phyloP scores from a whole-genome alignment of 2,888 invertebrate species.

The Brenthis daphne region DNA sequence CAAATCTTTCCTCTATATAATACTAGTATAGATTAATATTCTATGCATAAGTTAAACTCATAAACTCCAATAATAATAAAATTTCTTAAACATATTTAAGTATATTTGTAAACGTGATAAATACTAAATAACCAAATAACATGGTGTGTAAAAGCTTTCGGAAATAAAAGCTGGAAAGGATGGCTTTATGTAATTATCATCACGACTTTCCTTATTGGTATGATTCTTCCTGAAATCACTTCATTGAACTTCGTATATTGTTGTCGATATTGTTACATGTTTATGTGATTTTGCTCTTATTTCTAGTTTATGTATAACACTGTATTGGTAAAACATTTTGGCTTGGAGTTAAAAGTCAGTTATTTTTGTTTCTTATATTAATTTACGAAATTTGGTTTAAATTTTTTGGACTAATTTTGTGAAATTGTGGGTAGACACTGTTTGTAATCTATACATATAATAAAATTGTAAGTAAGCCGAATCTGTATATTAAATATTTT shows the following conservation, averaged over 20 bases:
- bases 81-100: not conserved
- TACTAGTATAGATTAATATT: no score
- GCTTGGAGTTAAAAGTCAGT: no score
- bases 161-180: not conserved
- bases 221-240: conserved; percentile 1
- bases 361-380: no score
- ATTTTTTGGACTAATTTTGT: no score
- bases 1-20: no score
- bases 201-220: conserved; percentile 15
- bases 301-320: not conserved
- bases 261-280: not conserved
- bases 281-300: not conserved
- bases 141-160: not conserved
- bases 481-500: no score
- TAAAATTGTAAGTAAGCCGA: no score
- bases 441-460: no score
- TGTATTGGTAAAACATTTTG: not conserved
- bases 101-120: not conserved
- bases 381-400: no score
- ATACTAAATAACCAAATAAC: not conserved
- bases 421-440: no score
- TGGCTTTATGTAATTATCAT: conserved; percentile 7
- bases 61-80: no score
- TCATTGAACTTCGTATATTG: not conserved
- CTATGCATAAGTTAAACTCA: no score